A percentile compares a stretch with the other conserved stretches of the same genome.
Evolutionary conservation across 2,113 vertebrate genomes (phyloP).

Genomic region (Cephalopterus ornatus): DNA sequence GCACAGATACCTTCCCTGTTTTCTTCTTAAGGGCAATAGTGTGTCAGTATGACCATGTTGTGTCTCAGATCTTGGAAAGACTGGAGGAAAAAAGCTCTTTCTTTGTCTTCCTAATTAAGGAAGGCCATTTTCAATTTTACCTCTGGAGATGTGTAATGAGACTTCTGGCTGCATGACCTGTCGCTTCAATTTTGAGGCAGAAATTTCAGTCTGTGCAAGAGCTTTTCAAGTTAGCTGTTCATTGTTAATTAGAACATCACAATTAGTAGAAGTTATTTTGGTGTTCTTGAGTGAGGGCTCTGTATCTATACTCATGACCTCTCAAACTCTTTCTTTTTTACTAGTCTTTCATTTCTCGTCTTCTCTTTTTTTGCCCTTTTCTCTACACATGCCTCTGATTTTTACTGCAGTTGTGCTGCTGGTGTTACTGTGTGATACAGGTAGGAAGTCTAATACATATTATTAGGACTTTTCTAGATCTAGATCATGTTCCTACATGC

Average conservation of each 20-base stretch:
- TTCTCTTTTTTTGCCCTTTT: neutral
- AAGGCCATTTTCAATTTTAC: neutral
- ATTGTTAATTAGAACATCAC: neutral
- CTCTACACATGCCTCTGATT: neutral
- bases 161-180: neutral
- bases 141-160: neutral
- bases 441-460: neutral
- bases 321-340: neutral
- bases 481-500: neutral
- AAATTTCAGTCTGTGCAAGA: neutral
- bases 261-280: neutral
- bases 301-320: neutral
- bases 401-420: neutral
- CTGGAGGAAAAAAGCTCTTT: neutral
- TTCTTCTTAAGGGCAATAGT: neutral
- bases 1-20: neutral
- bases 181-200: neutral
- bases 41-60: neutral
- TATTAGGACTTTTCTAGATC: neutral
- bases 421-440: neutral
- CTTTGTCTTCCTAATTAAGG: neutral
- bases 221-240: neutral
- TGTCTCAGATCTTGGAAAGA: neutral
- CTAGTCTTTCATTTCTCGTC: neutral
- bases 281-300: neutral